These are phyloP conservation scores for Antitype chi DNA, from an alignment of 2,888 invertebrate genomes.

Conservation along the genomic window DNA sequence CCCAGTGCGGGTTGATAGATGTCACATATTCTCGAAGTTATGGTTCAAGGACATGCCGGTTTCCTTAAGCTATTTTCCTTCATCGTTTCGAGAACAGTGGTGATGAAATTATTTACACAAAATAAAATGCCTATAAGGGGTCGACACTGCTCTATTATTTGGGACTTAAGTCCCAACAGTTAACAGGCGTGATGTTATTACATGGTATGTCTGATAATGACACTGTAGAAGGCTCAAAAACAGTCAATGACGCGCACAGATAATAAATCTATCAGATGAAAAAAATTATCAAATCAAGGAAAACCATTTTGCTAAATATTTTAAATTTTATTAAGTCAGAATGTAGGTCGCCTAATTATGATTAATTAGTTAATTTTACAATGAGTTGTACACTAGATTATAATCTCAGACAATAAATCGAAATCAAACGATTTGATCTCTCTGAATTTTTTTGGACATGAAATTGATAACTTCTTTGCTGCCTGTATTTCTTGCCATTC, in stretches of 20 bases:
- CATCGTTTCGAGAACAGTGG: too few species aligned
- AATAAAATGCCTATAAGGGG: too few species aligned
- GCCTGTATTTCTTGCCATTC: background rate
- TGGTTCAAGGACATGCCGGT: too few species aligned
- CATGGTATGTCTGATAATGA: background rate
- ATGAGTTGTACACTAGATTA: constrained; percentile 21
- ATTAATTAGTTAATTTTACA: constrained; percentile 35
- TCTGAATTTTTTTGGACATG: background rate
- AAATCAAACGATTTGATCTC: constrained; percentile 27
- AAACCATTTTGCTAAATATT: background rate
- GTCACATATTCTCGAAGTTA: too few species aligned
- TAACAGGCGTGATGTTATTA: too few species aligned
- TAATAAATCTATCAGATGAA: background rate
- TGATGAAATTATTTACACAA: too few species aligned
- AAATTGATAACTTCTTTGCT: constrained; percentile 4
- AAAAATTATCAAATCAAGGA: constrained; percentile 13
- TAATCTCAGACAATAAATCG: constrained; percentile 33
- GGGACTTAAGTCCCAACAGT: too few species aligned
- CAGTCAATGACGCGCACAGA: background rate
- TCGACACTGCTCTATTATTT: too few species aligned
- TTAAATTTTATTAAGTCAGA: background rate
- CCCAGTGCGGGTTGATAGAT: background rate
- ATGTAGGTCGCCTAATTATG: constrained; percentile 36
- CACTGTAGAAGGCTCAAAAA: background rate
- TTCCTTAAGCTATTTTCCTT: too few species aligned